phyloP scores from a whole-genome alignment of 2,888 invertebrate genomes.

The Eulithis testata region DNA sequence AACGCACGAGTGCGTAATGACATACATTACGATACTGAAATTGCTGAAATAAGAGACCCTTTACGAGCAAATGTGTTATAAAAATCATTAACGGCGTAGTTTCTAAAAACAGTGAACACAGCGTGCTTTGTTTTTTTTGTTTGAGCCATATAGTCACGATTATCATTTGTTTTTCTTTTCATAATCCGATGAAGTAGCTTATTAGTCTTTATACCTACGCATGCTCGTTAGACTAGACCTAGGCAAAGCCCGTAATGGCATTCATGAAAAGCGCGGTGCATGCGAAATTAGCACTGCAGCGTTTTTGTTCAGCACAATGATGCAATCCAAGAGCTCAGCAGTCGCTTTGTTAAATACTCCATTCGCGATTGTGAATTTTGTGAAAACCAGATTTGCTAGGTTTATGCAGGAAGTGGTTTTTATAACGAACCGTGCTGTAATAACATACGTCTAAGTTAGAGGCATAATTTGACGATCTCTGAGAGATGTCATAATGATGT shows the following conservation, averaged over 20 bases:
- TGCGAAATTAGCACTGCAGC: conserved; percentile 75
- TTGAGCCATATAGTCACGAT: neutral
- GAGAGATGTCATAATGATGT: too few species aligned
- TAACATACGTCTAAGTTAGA: conserved; percentile 35
- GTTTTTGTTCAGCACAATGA: conserved; percentile 79
- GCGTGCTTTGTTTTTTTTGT: too few species aligned
- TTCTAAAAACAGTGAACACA: too few species aligned
- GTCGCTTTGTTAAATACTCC: conserved; percentile 69
- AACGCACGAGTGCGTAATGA: too few species aligned
- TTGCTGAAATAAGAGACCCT: too few species aligned
- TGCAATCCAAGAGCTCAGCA: conserved; percentile 67
- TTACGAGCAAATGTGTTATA: too few species aligned
- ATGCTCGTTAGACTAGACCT: conserved; percentile 51
- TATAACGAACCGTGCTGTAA: conserved; percentile 55
- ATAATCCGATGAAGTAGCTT: conserved; percentile 17
- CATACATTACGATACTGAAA: too few species aligned
- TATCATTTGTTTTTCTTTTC: conserved; percentile 7
- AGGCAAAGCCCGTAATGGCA: conserved; percentile 65
- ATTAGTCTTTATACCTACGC: conserved; percentile 45
- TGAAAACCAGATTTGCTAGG: conserved; percentile 65
- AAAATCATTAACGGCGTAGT: too few species aligned
- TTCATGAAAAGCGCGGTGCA: conserved; percentile 66
- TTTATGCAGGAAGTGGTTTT: conserved; percentile 60
- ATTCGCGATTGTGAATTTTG: conserved; percentile 71
- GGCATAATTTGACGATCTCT: too few species aligned